phyloP scores from a whole-genome alignment of 1,140 invertebrate species.

The Cherax destructor region DNA sequence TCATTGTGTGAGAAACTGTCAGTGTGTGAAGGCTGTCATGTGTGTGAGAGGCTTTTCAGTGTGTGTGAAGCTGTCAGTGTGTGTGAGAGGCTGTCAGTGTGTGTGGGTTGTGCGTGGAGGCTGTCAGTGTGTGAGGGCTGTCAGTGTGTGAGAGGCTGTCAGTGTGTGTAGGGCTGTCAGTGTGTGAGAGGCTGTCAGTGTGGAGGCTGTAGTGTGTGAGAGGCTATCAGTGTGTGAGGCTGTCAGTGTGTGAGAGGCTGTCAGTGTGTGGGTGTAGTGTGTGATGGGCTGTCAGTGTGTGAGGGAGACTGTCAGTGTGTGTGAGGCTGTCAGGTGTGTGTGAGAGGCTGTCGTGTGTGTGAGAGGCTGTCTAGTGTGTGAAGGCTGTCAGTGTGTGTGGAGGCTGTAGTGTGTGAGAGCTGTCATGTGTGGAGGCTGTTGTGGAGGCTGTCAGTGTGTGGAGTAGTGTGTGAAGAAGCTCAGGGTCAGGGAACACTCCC shows the following conservation, averaged over 20 bases:
- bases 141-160: neutral
- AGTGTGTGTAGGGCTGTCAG: too few species aligned
- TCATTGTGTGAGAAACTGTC: neutral
- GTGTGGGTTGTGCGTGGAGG: neutral
- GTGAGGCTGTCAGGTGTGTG: neutral
- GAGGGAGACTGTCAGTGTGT: constrained; percentile 72
- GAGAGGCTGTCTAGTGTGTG: neutral
- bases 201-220: neutral
- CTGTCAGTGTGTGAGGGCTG: neutral
- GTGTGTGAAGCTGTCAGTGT: neutral
- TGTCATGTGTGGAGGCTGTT: neutral
- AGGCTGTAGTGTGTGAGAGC: too few species aligned
- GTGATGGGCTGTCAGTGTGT: too few species aligned
- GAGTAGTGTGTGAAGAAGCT: too few species aligned
- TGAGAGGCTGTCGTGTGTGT: neutral
- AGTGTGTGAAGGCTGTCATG: neutral
- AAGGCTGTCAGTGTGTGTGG: neutral
- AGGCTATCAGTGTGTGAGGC: neutral
- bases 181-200: neutral
- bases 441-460: neutral
- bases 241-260: neutral
- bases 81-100: too few species aligned
- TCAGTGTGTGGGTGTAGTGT: too few species aligned
- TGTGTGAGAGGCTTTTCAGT: neutral
- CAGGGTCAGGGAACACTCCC: too few species aligned